A percentile compares a stretch with the other conserved stretches of the same genome.
Evolutionary conservation across 2,888 invertebrate genomes (phyloP).

Genomic region (Gibbula magus): DNA sequence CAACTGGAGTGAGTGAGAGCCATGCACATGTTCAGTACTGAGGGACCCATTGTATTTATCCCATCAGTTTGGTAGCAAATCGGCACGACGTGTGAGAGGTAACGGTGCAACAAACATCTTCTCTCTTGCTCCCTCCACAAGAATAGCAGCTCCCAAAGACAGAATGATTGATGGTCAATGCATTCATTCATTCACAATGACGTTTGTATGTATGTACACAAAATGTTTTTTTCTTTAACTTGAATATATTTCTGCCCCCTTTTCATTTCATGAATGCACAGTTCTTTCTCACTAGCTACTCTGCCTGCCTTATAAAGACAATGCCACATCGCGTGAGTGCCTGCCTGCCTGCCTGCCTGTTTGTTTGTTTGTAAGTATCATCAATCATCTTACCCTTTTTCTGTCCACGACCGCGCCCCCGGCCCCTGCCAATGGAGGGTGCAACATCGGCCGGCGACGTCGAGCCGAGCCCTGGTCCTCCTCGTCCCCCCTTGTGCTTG

Average conservation of each 20-base stretch:
- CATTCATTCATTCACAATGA: background rate
- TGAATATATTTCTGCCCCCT: background rate
- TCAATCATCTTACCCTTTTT: conserved; percentile 38
- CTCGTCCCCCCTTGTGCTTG: conserved; percentile 22
- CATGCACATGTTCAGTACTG: conserved; percentile 4
- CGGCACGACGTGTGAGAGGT: background rate
- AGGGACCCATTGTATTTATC: background rate
- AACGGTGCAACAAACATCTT: background rate
- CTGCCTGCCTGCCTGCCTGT: too few relatives aligned
- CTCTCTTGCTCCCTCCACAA: background rate
- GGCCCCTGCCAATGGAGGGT: conserved; percentile 3
- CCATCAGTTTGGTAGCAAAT: conserved; percentile 1
- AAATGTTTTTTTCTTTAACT: background rate
- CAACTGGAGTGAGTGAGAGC: conserved; percentile 10
- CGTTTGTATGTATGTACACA: background rate
- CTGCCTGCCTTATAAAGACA: conserved; percentile 10
- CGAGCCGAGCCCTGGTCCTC: conserved; percentile 31
- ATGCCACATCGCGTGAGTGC: conserved; percentile 25
- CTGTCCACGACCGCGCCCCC: conserved; percentile 34
- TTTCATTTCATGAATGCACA: conserved; percentile 16
- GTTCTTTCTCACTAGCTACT: conserved; percentile 21
- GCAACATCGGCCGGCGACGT: conserved; percentile 16
- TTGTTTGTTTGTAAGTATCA: conserved; percentile 8
- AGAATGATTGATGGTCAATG: conserved; percentile 6
- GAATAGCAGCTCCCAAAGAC: background rate